phyloP scores from a whole-genome alignment of 2,797 vertebrate species.

The Dromococcyx pavoninus region DNA sequence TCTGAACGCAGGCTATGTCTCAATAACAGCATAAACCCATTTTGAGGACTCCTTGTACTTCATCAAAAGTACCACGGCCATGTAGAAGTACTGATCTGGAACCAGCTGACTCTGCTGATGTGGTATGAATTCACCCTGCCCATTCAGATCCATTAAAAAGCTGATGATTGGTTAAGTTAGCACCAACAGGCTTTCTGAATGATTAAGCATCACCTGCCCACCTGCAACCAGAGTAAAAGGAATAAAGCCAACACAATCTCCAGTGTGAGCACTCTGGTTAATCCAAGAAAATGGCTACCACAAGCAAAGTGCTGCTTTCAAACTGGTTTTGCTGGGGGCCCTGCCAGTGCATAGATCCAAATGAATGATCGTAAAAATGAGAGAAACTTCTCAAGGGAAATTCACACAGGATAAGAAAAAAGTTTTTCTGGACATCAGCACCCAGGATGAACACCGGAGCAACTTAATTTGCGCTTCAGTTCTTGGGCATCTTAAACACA shows the following conservation, averaged over 20 bases:
- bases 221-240: not conserved
- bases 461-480: not conserved
- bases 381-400: not conserved
- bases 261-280: rapidly evolving
- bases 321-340: not conserved
- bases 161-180: not conserved
- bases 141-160: not conserved
- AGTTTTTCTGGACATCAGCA: not conserved
- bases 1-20: not conserved
- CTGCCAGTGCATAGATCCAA: not conserved
- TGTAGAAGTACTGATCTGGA: not conserved
- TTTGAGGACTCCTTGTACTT: not conserved
- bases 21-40: not conserved
- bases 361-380: not conserved
- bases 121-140: not conserved
- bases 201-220: not conserved
- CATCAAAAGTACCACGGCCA: not conserved
- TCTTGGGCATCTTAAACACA: not conserved
- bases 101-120: not conserved
- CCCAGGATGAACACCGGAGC: not conserved
- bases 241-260: not conserved
- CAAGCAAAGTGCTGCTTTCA: not conserved
- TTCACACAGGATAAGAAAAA: not conserved
- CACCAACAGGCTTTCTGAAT: not conserved
- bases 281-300: not conserved